phyloP scores from a whole-genome alignment of 2,113 vertebrate genomes.

The Solea solea region DNA sequence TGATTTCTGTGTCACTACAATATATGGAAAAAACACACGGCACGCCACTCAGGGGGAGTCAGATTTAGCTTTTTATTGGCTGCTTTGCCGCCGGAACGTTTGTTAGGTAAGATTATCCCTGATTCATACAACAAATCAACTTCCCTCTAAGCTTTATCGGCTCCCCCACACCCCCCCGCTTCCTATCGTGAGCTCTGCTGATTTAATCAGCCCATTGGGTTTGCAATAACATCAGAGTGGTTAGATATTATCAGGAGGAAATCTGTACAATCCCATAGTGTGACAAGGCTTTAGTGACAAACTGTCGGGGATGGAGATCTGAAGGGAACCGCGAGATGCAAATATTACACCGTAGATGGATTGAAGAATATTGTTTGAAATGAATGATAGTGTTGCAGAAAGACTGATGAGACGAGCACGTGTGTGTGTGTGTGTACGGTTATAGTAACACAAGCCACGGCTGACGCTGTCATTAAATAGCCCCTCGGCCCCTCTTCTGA shows the following conservation, averaged over 20 bases:
- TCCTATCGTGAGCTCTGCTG: slow-evolving; percentile 21
- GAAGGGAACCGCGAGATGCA: slow-evolving; percentile 44
- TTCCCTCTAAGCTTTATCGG: background rate
- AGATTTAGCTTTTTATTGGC: slow-evolving; percentile 5
- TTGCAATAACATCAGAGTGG: slow-evolving; percentile 54
- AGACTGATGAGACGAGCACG: slow-evolving; percentile 53
- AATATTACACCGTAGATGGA: slow-evolving; percentile 56
- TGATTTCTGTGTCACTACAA: background rate
- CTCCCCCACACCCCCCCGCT: too few relatives aligned
- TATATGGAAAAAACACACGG: background rate
- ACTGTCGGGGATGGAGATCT: slow-evolving; percentile 21
- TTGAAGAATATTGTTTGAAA: slow-evolving; percentile 56
- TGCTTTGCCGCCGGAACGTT: slow-evolving; percentile 10
- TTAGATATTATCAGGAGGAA: slow-evolving; percentile 53
- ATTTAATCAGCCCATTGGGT: slow-evolving; percentile 37
- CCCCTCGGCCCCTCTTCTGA: slow-evolving; percentile 73
- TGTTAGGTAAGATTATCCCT: slow-evolving; percentile 28
- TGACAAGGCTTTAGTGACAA: slow-evolving; percentile 32
- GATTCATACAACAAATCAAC: slow-evolving; percentile 37
- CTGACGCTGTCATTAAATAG: slow-evolving; percentile 77
- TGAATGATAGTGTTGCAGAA: slow-evolving; percentile 47
- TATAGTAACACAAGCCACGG: slow-evolving; percentile 45
- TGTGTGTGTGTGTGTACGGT: slow-evolving; percentile 36
- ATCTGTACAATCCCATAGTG: slow-evolving; percentile 2
- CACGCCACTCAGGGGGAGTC: background rate